Evolutionary conservation across 1,140 invertebrate species (phyloP).

Genomic region (Heliconius hewitsoni): DNA sequence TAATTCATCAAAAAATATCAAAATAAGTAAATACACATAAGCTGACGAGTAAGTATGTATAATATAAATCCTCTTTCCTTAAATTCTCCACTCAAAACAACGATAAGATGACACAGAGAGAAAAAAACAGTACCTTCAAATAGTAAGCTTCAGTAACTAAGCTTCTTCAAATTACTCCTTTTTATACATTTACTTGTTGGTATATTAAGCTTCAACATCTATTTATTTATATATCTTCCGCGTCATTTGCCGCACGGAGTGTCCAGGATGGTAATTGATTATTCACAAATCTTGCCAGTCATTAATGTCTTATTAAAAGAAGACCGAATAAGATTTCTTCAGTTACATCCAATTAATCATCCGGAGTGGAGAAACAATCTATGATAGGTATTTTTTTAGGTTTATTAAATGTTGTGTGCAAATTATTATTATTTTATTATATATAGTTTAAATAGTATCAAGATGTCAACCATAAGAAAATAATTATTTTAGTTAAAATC

Average conservation of each 20-base stretch:
- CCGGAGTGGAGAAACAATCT: not conserved
- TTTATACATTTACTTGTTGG: not conserved
- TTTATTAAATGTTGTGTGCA: not conserved
- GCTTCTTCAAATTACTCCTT: not conserved
- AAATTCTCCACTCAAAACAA: too few relatives aligned
- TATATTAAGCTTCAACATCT: slow-evolving; percentile 4
- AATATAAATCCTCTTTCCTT: too few relatives aligned
- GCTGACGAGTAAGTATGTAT: too few relatives aligned
- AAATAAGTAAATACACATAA: too few relatives aligned
- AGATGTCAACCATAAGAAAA: not conserved
- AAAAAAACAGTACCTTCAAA: not conserved
- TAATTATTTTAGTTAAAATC: not conserved
- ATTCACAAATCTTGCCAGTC: slow-evolving; percentile 25
- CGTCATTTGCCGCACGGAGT: slow-evolving; percentile 15
- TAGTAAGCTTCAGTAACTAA: too few relatives aligned
- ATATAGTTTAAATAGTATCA: not conserved
- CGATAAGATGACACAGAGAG: too few relatives aligned
- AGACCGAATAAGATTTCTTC: slow-evolving; percentile 13
- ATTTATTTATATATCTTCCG: slow-evolving; percentile 24
- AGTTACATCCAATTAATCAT: slow-evolving; percentile 19
- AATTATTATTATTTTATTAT: not conserved
- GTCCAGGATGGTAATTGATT: slow-evolving; percentile 24
- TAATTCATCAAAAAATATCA: too few relatives aligned
- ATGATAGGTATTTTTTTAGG: not conserved
- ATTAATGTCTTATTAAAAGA: slow-evolving; percentile 28